Evolutionary conservation across 2,797 vertebrate genomes (phyloP).

Genomic region (Coccyzus lansbergi): DNA sequence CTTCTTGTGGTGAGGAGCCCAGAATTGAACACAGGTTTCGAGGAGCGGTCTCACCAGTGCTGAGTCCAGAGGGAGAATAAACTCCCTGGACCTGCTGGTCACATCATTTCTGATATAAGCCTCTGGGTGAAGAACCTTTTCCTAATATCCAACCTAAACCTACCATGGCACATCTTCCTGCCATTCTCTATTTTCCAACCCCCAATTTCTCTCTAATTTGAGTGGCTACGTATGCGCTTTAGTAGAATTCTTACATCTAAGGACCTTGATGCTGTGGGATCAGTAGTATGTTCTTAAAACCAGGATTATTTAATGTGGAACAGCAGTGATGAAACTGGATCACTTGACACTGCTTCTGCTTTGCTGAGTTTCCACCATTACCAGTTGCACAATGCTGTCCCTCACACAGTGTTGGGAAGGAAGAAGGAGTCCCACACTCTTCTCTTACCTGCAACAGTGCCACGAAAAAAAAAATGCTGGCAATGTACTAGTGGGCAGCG

Average conservation of each 20-base stretch:
- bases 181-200: no score
- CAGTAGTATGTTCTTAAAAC: neutral
- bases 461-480: neutral
- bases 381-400: accelerated
- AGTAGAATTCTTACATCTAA: neutral
- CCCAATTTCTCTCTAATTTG: neutral
- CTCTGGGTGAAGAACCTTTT: no score
- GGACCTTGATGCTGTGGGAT: neutral
- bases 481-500: accelerated
- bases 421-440: accelerated
- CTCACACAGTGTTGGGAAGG: accelerated
- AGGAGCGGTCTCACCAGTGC: no score
- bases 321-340: neutral
- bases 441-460: neutral
- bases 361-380: neutral
- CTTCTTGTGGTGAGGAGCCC: no score
- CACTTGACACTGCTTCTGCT: neutral
- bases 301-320: neutral
- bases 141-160: no score
- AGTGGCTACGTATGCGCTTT: neutral
- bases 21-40: no score
- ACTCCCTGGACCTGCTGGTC: no score
- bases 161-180: no score
- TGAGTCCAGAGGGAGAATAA: no score
- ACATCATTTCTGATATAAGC: no score